A percentile compares a stretch with the other conserved stretches of the same genome.
phyloP scores from a whole-genome alignment of 1,140 invertebrate species.

The Lasioglossum albipes region DNA sequence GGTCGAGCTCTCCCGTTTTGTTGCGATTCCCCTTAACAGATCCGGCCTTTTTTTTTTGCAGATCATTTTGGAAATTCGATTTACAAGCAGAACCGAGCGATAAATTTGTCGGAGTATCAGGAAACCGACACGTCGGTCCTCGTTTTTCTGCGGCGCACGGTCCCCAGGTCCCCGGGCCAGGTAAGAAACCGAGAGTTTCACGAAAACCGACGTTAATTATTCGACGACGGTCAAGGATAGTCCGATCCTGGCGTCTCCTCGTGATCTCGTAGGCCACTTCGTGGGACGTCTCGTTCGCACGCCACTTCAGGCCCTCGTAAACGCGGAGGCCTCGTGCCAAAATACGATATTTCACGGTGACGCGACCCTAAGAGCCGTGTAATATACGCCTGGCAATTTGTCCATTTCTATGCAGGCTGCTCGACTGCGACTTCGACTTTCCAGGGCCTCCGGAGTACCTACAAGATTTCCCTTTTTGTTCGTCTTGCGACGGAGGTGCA shows the following conservation, averaged over 20 bases:
- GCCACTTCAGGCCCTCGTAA: slow-evolving; percentile 20
- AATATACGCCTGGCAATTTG: slow-evolving; percentile 74
- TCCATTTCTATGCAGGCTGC: slow-evolving; percentile 65
- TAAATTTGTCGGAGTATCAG: slow-evolving; percentile 1
- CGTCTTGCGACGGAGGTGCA: background rate
- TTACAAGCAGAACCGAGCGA: background rate
- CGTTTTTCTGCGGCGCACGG: background rate
- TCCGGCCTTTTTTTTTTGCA: background rate
- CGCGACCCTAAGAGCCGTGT: slow-evolving; percentile 68
- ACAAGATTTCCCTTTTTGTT: background rate
- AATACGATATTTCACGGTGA: slow-evolving; percentile 73
- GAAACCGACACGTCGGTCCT: background rate
- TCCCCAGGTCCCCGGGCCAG: slow-evolving; percentile 9
- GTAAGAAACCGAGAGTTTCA: slow-evolving; percentile 36
- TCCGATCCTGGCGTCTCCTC: slow-evolving; percentile 22
- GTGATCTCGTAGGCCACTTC: slow-evolving; percentile 5
- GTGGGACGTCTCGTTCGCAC: slow-evolving; percentile 41
- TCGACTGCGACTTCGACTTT: background rate
- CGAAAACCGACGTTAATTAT: slow-evolving; percentile 59
- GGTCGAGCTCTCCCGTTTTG: background rate
- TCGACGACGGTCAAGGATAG: slow-evolving; percentile 49
- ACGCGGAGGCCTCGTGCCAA: slow-evolving; percentile 68
- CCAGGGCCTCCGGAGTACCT: background rate
- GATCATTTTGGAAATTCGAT: slow-evolving; percentile 6
- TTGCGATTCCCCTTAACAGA: background rate